Percentiles rank a stretch among this genome's conserved stretches.
Evolutionary conservation across 2,113 vertebrate genomes (phyloP).

Genomic region (Nycticorax nycticorax): DNA sequence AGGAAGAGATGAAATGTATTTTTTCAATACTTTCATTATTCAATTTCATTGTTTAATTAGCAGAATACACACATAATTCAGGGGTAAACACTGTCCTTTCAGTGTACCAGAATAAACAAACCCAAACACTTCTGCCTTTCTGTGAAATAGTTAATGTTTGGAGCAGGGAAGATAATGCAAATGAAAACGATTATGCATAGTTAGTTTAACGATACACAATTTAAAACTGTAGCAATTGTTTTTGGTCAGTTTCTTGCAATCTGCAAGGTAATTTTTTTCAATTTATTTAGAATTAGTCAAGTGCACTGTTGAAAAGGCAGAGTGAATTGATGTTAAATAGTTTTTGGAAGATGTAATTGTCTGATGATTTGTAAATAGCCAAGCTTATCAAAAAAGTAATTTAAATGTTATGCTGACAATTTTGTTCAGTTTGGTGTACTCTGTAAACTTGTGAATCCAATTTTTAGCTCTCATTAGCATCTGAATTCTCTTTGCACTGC

Average conservation of each 20-base stretch:
- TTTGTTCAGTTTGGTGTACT: constrained; percentile 78
- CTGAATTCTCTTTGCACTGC: constrained; percentile 69
- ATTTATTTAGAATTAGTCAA: constrained; percentile 85
- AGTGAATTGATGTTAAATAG: constrained; percentile 85
- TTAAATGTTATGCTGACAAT: constrained; percentile 84
- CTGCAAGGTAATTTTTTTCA: constrained; percentile 81
- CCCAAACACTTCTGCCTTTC: not conserved
- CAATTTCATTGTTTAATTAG: not conserved
- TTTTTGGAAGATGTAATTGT: constrained; percentile 87
- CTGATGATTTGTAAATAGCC: constrained; percentile 86
- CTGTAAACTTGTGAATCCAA: constrained; percentile 75
- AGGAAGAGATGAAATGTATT: not conserved
- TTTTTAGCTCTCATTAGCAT: constrained; percentile 78
- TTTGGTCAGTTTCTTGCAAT: constrained; percentile 83
- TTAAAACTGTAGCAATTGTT: constrained; percentile 72
- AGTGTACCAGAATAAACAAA: not conserved
- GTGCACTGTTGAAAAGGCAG: constrained; percentile 80
- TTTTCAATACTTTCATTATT: not conserved
- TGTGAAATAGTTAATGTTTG: constrained; percentile 52
- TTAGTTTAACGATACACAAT: constrained; percentile 64
- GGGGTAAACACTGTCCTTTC: not conserved
- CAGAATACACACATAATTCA: not conserved
- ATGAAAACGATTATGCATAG: constrained; percentile 55
- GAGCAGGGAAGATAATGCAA: constrained; percentile 15
- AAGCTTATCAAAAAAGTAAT: constrained; percentile 84